phyloP scores from a whole-genome alignment of 2,113 vertebrate species.

The Hippocampus zosterae region DNA sequence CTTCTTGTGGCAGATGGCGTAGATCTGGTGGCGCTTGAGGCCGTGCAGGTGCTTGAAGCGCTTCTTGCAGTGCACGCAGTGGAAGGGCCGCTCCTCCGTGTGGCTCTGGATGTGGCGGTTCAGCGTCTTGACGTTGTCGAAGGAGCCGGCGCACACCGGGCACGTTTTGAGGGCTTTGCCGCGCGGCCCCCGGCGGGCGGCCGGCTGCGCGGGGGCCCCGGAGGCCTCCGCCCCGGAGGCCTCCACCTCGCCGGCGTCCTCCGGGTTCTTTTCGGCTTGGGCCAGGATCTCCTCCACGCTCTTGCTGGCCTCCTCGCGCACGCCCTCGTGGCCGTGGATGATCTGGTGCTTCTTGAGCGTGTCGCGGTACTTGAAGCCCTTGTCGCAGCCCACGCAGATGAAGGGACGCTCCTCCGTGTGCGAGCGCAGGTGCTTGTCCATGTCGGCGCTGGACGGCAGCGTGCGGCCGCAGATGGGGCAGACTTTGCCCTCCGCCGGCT shows the following conservation, averaged over 20 bases:
- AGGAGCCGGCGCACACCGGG: constrained; percentile 45
- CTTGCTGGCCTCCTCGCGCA: constrained; percentile 59
- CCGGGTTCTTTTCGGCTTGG: constrained; percentile 16
- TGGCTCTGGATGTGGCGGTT: constrained; percentile 66
- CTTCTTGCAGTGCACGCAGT: constrained; percentile 67
- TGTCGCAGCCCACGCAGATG: constrained; percentile 62
- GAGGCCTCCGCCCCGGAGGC: neutral
- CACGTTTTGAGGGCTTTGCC: constrained; percentile 47
- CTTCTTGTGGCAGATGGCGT: constrained; percentile 65
- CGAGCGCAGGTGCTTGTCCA: constrained; percentile 60
- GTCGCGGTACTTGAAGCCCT: constrained; percentile 70
- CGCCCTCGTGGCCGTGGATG: constrained; percentile 64
- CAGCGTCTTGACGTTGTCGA: constrained; percentile 59
- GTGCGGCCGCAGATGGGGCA: constrained; percentile 63
- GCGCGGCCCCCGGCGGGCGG: neutral
- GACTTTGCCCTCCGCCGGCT: constrained; percentile 29
- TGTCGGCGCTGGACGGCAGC: constrained; percentile 59
- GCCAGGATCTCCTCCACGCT: constrained; percentile 58
- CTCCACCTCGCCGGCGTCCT: neutral
- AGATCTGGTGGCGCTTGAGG: constrained; percentile 67
- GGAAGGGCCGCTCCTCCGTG: constrained; percentile 62
- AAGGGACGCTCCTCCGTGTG: constrained; percentile 65
- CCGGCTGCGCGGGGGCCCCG: fast-evolving
- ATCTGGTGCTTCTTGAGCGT: constrained; percentile 70
- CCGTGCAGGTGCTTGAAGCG: constrained; percentile 69